Evolutionary conservation across 2,113 vertebrate genomes (phyloP), one percentile per base, ranked within the genome.

Genomic region (Alectura lathami): DNA sequence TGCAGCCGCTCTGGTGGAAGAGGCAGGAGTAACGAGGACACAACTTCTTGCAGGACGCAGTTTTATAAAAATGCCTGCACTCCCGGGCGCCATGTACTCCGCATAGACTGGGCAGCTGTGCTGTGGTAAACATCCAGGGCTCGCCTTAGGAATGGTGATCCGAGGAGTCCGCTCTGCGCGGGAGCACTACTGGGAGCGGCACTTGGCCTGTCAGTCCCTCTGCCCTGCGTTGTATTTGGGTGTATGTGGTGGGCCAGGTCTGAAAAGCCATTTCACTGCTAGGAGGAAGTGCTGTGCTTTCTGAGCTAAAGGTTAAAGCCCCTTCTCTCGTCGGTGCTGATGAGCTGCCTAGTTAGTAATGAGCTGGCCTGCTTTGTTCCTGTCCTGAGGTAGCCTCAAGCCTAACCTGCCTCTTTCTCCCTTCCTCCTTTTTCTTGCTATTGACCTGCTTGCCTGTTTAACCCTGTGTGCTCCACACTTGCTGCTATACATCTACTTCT

Each of bases 381-480:
- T 91, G 57, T 68, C 88, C 54, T 89, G 75, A 81, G 70, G 64
- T 96, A 95, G 76, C 84, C 89, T 88, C 78, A 87, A 95, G 66
- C 84, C 79, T 96, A 97, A 97, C 89, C 66, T 95, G 68, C 72
- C 76, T 96, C 92, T 97, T 90, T 97, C 66, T 96, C 94, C 94
- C 73, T 96, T 89, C 96, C 48, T 96, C 79, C 68, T 78, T 93
- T 84, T 81, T 94, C 84, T 93, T 94, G 57, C 86, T 95, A 75
- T 90, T 98, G 97, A 96, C 87, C 79, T 79, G 94, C 95, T 97
- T 98, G 94, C 90, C 96, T 94, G 87, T 91, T 23, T 97, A 97
- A 97, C 95, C 91, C 73, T 91, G 93, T 94, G 92, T 93, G 43
- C 79, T 47, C 92, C 75, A 67, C 67, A n/a, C 88, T 95, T 95